Base-by-base conservation (phyloP, 1,140 invertebrate genomes). In the Pomacea maculata region DNA sequence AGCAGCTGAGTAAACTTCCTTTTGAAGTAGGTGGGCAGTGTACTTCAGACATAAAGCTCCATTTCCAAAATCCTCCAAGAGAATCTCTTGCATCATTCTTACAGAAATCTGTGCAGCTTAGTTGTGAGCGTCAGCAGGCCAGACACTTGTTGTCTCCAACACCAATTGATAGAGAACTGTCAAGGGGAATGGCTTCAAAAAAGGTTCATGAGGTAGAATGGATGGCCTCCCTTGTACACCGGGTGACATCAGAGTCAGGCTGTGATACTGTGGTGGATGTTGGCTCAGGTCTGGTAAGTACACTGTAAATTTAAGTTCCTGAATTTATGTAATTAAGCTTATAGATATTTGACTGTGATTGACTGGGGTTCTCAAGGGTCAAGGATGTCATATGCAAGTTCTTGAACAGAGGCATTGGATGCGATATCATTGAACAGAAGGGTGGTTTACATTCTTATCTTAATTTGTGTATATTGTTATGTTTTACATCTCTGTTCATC, bases 231-330 rank as follows among this genome's bases (percentile, higher is more conserved):
- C 68, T 88, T 80, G 81, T 89, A 68, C 77, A 86, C 82, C 79
- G 83, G 76, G 71, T 88, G 63, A 78, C 84, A 54, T 45, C 68
- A 45, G 21, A 80, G 54, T 63, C 80, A 14, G 73, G 65, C 45
- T 84, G 83, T 77, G 63, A 83, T 73, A 75, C 80, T 9, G 75
- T 89, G 45, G 83, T 89, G 15, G 88, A 89, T 84, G 79, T 89
- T 72, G 88, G 88, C 6, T 86, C 87, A 64, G 88, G 88, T 61
- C 91, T 96, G 91, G 94, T 94, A 92, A 92, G 84, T 82, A 17
- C 34, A 45, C 34, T 45, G 34, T 6, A 6, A 45, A 72, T 75
- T 45, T 45, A 45, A 45, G 34, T 45, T 45, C 3, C 34, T 45
- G 2, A 45, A 45, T 45, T 45, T 45, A 45, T 45, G 6, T 19